Base-by-base conservation (phyloP, 2,113 vertebrate species). In the Mugil cephalus region DNA sequence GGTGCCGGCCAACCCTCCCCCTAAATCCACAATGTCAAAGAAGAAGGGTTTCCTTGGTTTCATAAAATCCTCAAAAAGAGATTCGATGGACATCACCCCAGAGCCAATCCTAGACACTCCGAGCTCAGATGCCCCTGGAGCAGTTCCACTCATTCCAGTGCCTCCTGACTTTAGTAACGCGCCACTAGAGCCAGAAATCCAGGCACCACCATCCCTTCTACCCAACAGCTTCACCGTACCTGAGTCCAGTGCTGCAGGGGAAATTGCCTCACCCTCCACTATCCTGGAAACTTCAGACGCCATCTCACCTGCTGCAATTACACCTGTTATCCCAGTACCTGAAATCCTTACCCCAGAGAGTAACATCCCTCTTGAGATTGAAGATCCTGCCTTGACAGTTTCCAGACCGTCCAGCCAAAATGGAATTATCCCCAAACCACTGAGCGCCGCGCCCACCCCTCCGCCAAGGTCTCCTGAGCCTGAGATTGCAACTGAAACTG, bases 21-120 rank as follows among this genome's bases (percentile, higher is more conserved):
- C 83, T 4, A 88, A 86, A 77, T 15, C 15, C 15, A 8, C 74
- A 6, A 17, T 69, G 14, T 5, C 45, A 0, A 93, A 88, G 69
- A 89, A 86, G 66, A 92, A 89, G 30, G 64, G 63, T 15, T 56
- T 87, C 14, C 63, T 50, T 7, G 65, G 53, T 15, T 83, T 91
- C 61, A 86, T 8, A 60, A 90, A 77, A 36, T 10, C 72, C 1
- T 0, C 6, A 7, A 91, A 88, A 35, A 81, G 1, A 14, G 45
- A 73, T 4, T 40, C 77, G 4, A 0, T 2, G 0, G 21, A 42
- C 6, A 6, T 65, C 6, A 18, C 40, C 0, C 11, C 9, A 4
- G 73, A 91, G 10, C 40, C 73, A 30, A 66, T 89, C 14, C 40
- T 84, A 7, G 87, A 92, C 58, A 2, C 18, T 19, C 58, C 73